These are phyloP conservation scores for Phrynocephalus vlangalii DNA, from an alignment of 2,797 vertebrate species.

Conservation along the genomic window DNA sequence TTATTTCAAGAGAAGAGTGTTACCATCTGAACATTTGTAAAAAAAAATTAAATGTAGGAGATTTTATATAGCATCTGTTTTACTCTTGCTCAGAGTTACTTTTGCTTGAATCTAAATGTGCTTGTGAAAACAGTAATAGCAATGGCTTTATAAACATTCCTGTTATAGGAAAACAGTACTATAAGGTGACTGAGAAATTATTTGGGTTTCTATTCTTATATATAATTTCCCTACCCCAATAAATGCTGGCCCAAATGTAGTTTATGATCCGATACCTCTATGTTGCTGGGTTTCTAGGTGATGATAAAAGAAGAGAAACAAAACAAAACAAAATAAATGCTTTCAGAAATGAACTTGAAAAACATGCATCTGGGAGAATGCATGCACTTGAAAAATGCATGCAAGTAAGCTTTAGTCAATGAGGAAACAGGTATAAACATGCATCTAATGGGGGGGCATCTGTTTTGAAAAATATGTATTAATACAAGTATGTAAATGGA, in stretches of 20 bases:
- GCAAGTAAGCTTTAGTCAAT: not conserved
- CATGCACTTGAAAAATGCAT: not conserved
- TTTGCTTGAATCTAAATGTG: not conserved
- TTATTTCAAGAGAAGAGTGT: slow-evolving; percentile 17
- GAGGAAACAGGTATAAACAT: not conserved
- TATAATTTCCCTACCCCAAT: not conserved
- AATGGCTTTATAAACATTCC: not conserved
- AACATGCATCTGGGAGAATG: not conserved
- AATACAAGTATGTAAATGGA: too few relatives aligned
- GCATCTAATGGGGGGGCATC: not conserved
- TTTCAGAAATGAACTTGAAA: not conserved
- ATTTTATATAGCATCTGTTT: not conserved
- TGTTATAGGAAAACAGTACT: not conserved
- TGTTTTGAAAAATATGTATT: not conserved
- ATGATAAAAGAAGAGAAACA: not conserved
- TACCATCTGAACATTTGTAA: not conserved
- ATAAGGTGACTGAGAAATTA: not conserved
- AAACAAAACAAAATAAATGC: not conserved
- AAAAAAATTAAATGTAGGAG: not conserved
- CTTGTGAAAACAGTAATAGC: not conserved
- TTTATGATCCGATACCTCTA: not conserved
- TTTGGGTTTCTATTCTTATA: not conserved
- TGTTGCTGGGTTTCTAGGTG: not conserved
- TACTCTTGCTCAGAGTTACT: not conserved
- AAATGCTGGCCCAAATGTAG: not conserved